Evolutionary conservation across 53 echinoderm and acorn worm species (phyloP), one percentile per base, ranked within the genome.

Genomic region (Crossaster papposus): DNA sequence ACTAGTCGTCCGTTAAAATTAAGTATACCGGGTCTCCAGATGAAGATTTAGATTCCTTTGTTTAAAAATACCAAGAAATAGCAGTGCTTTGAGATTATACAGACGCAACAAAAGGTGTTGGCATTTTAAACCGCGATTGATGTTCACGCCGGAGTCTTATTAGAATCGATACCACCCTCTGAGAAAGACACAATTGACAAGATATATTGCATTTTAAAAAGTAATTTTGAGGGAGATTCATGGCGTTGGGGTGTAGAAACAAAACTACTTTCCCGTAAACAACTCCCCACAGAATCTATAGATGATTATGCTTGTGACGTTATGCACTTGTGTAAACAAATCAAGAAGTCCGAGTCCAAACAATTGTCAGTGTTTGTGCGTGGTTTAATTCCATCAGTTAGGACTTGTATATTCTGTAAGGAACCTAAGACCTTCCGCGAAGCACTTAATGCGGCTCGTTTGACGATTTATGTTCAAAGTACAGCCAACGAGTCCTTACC

Each of bases 261-360:
- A 83, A 83, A 83, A 83, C 31, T 83, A 50, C 83, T 83, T n/a
- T 35, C 71, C n/a, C 68, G 70, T 24, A 83, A 83, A 44, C 83
- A 83, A 36, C 44, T 65, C 44, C 14, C 23, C 10, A 68, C 83
- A 26, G 83, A 83, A 83, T 13, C 70, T 26, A 15, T 83, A 2
- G 83, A 83, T 70, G 83, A 83, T 51, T 83, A 83, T 70, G 83
- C 83, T 10, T 83, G 83, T 83, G 83, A 83, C 51, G 70, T 83
- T 2, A 83, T 83, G 83, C 83, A 83, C 28, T 83, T 83, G 70
- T 83, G 83, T 51, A 83, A 70, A 37, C 83, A 83, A 29, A 44
- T 83, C 14, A 83, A 83, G 32, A 83, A 83, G n/a, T n/a, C n/a
- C n/a, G 71, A 83, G 70, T n/a, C 83, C 0, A 70, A 83, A 83